phyloP scores from a whole-genome alignment of 2,113 vertebrate genomes.

The Chrysemys picta region DNA sequence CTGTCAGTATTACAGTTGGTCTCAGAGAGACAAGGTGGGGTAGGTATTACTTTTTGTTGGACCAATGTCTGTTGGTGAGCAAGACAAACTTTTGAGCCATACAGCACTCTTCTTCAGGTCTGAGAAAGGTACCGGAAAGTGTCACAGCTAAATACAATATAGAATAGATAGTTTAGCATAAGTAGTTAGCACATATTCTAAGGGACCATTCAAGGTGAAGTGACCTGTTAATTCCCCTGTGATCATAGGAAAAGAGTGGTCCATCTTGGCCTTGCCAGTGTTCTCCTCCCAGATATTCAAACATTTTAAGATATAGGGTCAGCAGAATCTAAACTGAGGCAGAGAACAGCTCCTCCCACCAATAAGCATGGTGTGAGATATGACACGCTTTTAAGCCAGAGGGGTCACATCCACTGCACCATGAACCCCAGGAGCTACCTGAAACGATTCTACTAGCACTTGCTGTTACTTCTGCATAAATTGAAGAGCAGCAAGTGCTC shows the following conservation, averaged over 20 bases:
- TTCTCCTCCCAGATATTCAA: neutral
- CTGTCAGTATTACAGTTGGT: too few relatives aligned
- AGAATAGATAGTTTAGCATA: neutral
- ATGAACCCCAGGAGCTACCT: fast-evolving
- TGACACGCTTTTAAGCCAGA: fast-evolving
- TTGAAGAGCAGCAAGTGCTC: neutral
- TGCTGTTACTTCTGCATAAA: fast-evolving
- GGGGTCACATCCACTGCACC: fast-evolving
- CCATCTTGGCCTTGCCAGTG: fast-evolving
- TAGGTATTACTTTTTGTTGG: neutral
- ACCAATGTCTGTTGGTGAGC: neutral
- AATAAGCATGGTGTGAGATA: fast-evolving
- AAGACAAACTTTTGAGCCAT: neutral
- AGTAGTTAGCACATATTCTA: neutral
- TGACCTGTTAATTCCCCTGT: neutral
- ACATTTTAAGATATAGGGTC: fast-evolving
- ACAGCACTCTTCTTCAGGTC: too few relatives aligned
- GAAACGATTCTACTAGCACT: fast-evolving
- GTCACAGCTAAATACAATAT: neutral
- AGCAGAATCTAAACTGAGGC: fast-evolving
- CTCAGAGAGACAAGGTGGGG: neutral
- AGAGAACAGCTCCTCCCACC: neutral
- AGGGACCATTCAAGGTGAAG: neutral
- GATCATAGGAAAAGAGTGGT: neutral
- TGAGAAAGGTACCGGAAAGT: neutral